Conservation (phyloP, 2,113 vertebrate species). For the Pygoscelis adeliae region DNA sequence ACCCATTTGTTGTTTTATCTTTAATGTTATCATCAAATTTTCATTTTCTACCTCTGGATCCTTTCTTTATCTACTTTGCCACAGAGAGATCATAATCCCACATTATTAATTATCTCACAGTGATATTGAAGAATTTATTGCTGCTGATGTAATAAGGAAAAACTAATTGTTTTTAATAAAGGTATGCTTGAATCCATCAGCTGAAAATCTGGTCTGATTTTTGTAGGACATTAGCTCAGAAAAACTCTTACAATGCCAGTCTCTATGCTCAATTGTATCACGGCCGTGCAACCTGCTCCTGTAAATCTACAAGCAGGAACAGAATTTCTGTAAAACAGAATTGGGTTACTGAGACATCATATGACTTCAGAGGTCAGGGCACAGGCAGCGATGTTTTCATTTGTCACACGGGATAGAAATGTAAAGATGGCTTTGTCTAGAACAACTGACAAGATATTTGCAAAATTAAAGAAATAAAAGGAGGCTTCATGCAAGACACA, state of each 20-base stretch:
- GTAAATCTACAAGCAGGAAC: neutral
- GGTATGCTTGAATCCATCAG: neutral
- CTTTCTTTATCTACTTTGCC: neutral
- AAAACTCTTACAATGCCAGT: neutral
- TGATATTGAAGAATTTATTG: neutral
- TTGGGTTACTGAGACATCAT: neutral
- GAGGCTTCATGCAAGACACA: neutral
- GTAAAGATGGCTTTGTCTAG: neutral
- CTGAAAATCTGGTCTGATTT: neutral
- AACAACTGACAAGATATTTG: neutral
- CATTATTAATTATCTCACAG: neutral
- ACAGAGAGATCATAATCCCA: neutral
- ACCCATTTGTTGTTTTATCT: neutral
- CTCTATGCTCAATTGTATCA: neutral
- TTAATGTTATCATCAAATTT: neutral
- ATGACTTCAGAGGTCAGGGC: neutral
- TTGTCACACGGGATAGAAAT: neutral
- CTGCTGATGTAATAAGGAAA: neutral
- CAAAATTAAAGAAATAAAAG: neutral
- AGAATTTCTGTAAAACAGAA: neutral
- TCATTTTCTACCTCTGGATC: neutral
- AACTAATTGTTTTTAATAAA: neutral
- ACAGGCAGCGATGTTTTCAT: neutral
- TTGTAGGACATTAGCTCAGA: neutral
- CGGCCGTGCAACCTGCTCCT: neutral